phyloP scores from a whole-genome alignment of 2,888 invertebrate species.

The Cryptophagus acutangulus region DNA sequence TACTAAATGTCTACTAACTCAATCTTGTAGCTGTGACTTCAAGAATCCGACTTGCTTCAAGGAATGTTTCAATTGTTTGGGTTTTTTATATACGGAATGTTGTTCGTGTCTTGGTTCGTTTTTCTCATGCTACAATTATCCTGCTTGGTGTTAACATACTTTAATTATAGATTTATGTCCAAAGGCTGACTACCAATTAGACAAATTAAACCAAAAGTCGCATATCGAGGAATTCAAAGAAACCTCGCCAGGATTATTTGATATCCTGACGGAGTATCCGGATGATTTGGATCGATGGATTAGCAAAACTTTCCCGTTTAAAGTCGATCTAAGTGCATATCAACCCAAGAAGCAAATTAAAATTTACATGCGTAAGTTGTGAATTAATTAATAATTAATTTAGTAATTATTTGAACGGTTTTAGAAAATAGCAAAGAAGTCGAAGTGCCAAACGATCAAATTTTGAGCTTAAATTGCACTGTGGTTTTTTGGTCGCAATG shows the following conservation, averaged over 20 bases:
- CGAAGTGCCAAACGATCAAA: too few species aligned
- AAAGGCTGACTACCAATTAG: conserved; percentile 70
- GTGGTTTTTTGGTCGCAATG: conserved; percentile 89
- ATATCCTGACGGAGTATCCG: conserved; percentile 73
- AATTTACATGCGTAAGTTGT: conserved; percentile 62
- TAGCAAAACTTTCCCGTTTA: conserved; percentile 74
- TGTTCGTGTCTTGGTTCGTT: conserved; percentile 96
- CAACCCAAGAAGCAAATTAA: conserved; percentile 60
- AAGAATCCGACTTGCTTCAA: conserved; percentile 87
- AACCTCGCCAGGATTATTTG: conserved; percentile 76
- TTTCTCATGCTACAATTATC: too few species aligned
- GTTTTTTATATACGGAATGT: conserved; percentile 85
- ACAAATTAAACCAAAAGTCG: conserved; percentile 71
- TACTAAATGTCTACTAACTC: conserved; percentile 93
- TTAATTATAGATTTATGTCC: conserved; percentile 86
- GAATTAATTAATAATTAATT: too few species aligned
- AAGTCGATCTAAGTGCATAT: conserved; percentile 65
- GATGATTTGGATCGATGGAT: conserved; percentile 77
- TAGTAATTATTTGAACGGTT: too few species aligned
- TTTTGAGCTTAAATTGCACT: conserved; percentile 80
- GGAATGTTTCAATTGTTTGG: conserved; percentile 87
- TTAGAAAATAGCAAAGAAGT: too few species aligned
- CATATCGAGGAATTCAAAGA: conserved; percentile 82
- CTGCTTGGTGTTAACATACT: too few species aligned
- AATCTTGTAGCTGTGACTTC: conserved; percentile 89